Evolutionary conservation across 2,797 vertebrate genomes (phyloP).

Genomic region (Chloroceryle inda): DNA sequence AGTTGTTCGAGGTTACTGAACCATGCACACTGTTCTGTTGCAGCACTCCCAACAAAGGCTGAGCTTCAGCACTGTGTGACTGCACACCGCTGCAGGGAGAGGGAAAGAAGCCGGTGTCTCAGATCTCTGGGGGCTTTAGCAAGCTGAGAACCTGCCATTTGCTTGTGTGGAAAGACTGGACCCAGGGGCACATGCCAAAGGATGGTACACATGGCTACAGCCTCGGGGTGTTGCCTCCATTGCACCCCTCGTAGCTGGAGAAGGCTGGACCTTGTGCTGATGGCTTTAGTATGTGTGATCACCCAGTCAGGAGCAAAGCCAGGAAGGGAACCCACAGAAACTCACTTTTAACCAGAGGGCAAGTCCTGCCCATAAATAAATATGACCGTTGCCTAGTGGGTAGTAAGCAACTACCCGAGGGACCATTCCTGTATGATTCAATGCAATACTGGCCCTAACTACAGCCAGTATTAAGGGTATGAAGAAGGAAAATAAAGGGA

Average conservation of each 20-base stretch:
- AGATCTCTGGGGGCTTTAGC: neutral
- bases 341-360: neutral
- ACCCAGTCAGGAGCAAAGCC: neutral
- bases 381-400: neutral
- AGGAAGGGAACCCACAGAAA: neutral
- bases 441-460: neutral
- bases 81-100: neutral
- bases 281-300: neutral
- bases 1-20: neutral
- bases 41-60: neutral
- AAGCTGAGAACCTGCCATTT: neutral
- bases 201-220: rapidly evolving
- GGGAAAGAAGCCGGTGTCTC: rapidly evolving
- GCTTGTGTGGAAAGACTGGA: neutral
- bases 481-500: rapidly evolving
- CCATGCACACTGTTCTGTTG: rapidly evolving
- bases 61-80: rapidly evolving
- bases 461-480: neutral
- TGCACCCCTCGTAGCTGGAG: neutral
- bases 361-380: neutral
- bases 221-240: neutral
- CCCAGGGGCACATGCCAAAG: neutral
- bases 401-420: neutral
- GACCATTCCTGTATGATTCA: neutral
- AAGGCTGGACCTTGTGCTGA: neutral